Conservation (phyloP, 1,140 invertebrate species). For the Samia ricini region DNA sequence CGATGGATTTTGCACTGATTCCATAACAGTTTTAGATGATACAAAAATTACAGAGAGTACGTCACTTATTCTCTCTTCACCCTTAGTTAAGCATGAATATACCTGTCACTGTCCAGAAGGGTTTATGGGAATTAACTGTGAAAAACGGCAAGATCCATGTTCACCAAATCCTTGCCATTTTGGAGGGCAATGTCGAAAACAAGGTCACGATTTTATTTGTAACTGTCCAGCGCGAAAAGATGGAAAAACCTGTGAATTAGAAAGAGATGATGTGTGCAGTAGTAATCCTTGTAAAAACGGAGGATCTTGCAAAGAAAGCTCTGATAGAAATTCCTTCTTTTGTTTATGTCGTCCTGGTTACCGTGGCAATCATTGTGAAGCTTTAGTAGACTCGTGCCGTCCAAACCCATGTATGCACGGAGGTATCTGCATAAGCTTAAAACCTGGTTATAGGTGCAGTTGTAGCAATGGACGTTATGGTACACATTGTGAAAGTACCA, state of each 20-base stretch:
- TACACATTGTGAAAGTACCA: slow-evolving; percentile 92
- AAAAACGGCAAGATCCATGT: slow-evolving; percentile 92
- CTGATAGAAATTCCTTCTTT: slow-evolving; percentile 91
- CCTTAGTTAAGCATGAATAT: slow-evolving; percentile 86
- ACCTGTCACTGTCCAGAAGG: slow-evolving; percentile 88
- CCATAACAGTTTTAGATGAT: slow-evolving; percentile 83
- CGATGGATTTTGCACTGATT: slow-evolving; percentile 86
- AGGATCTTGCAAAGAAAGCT: slow-evolving; percentile 91
- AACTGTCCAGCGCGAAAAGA: slow-evolving; percentile 86
- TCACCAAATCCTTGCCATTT: slow-evolving; percentile 92
- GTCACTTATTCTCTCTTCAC: slow-evolving; percentile 88
- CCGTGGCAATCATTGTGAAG: slow-evolving; percentile 92
- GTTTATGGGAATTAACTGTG: slow-evolving; percentile 88
- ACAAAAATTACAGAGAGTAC: slow-evolving; percentile 87
- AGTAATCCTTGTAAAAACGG: slow-evolving; percentile 93
- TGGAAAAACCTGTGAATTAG: slow-evolving; percentile 90
- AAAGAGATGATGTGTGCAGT: slow-evolving; percentile 89
- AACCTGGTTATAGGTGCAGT: slow-evolving; percentile 91
- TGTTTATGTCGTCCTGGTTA: slow-evolving; percentile 94
- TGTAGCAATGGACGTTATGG: slow-evolving; percentile 94
- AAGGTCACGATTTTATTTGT: slow-evolving; percentile 91
- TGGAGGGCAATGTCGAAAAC: slow-evolving; percentile 88
- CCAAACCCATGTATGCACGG: slow-evolving; percentile 94
- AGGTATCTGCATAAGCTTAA: slow-evolving; percentile 89
- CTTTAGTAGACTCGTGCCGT: slow-evolving; percentile 90